Evolutionary conservation across 2,888 invertebrate species (phyloP), one percentile per base, ranked within the genome.

Genomic region (Brachylomia viminalis): DNA sequence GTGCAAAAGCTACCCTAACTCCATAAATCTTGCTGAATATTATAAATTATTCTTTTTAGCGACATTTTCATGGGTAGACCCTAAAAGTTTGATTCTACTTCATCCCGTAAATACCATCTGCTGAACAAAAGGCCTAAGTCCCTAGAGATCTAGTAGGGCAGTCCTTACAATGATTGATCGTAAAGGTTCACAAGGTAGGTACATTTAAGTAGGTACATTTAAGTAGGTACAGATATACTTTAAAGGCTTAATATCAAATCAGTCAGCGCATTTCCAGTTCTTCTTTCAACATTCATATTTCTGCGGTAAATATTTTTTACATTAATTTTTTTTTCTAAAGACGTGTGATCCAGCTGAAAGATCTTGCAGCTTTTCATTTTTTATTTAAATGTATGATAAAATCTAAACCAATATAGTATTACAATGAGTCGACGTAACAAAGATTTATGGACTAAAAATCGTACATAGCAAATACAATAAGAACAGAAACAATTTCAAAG

Each of bases 401-500:
- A 58, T 49, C 5, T 42, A 47, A 27, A 47, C 6, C 7, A 54
- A 49, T 30, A 49, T 23, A 0, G 1, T 4, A 11, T 52, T 15
- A 3, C 8, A 67, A 15, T n/a, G 7, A 27, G 23, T 33, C 11
- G 3, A 23, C 1, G 10, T 11, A 8, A 23, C 11, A 49, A 49
- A 15, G 1, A 45, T 61, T 15, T 30, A 45, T 38, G 4, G 1
- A 49, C 49, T 58, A 27, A 27, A 23, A 23, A 5, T n/a, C 1
- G 6, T 20, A 61, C n/a, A 13, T 27, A 54, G 13, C 3, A 64
- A 72, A 33, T 64, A 38, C 30, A 30, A 27, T 27, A 6, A 56
- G 56, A 54, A 45, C 27, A 56, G 33, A 73, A 62, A 70, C 69
- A 72, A 56, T 66, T 69, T 61, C 56, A 62, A 72, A 66, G 67